Evolutionary conservation across 1,140 invertebrate species (phyloP), one percentile per base, ranked within the genome.

Genomic region (Acromyrmex heyeri): DNA sequence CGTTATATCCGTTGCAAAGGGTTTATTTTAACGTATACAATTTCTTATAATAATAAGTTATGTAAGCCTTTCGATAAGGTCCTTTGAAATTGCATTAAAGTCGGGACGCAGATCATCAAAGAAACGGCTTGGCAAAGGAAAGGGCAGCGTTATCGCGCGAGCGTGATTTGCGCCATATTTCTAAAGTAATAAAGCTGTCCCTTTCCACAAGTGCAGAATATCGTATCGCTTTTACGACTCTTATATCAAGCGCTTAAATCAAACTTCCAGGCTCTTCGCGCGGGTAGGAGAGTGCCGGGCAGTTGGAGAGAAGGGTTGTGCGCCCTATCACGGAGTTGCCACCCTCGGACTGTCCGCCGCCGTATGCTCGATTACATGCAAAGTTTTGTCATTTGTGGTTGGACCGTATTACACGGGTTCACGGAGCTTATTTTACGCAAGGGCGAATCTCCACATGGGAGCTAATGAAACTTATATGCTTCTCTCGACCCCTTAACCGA

Each of bases 381-480:
- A 83, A 83, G 79, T 83, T 83, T 83, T 83, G 79, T 73, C 55
- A 83, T 75, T 75, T 83, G 79, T 50, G 79, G 79, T 75, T 75
- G 69, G 38, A 75, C 55, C 69, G 55, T 83, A 83, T 83, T 83
- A 83, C 44, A 83, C 79, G 79, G 79, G 55, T 72, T 55, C 34
- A 83, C 69, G 44, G 55, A 83, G 55, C 79, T 83, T 83, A 83
- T 83, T 83, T 83, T 83, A 83, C 79, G 69, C 79, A 82, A 44
- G 79, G 48, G 79, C 67, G 55, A 73, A 82, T 82, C 72, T 75
- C 67, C 21, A 34, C 27, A 44, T 73, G 55, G 44, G 34, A 61
- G 55, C 79, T 75, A 73, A 83, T 83, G 55, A 83, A 73, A 83
- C 69, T 75, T 83, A 34, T 8, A 16, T 44, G 30, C 64, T 30